Percentiles rank a stretch among this genome's conserved stretches.
Conservation (phyloP, 2,888 invertebrate species). For the Heliconius aoede region DNA sequence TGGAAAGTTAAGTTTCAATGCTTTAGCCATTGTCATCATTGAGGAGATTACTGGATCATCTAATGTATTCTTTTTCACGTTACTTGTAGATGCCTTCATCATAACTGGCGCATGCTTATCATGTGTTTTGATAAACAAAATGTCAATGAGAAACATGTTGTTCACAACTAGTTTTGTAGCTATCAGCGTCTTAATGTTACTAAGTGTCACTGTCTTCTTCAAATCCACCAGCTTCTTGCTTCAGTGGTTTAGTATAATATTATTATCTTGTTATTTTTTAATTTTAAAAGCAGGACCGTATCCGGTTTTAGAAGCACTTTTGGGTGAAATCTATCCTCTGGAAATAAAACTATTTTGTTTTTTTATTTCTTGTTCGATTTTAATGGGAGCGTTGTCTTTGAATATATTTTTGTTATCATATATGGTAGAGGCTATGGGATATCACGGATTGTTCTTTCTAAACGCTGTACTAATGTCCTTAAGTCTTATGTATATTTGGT, state of each 20-base stretch:
- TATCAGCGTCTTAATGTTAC: conserved; percentile 7
- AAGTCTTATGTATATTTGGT: conserved; percentile 26
- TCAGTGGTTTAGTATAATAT: conserved; percentile 28
- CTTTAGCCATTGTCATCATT: conserved; percentile 27
- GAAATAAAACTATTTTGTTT: conserved; percentile 32
- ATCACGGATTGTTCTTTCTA: conserved; percentile 32
- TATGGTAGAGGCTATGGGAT: conserved; percentile 20
- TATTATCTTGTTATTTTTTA: conserved; percentile 28
- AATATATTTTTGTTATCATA: conserved; percentile 22
- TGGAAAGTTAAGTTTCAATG: conserved; percentile 17
- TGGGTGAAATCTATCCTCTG: conserved; percentile 36
- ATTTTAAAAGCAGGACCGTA: conserved; percentile 24
- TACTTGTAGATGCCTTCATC: conserved; percentile 22
- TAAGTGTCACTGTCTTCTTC: conserved; percentile 29
- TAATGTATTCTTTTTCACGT: conserved; percentile 21
- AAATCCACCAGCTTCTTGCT: neutral
- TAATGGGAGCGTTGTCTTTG: neutral
- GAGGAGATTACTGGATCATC: conserved; percentile 26
- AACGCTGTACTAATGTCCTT: conserved; percentile 29
- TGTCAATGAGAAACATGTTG: conserved; percentile 28
- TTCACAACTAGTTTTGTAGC: conserved; percentile 25
- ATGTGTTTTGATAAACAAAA: conserved; percentile 20
- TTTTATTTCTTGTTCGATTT: conserved; percentile 14
- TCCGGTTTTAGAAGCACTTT: conserved; percentile 29
- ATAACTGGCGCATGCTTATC: conserved; percentile 28